Conservation (phyloP, 2,113 vertebrate genomes). For the Labeo catla region DNA sequence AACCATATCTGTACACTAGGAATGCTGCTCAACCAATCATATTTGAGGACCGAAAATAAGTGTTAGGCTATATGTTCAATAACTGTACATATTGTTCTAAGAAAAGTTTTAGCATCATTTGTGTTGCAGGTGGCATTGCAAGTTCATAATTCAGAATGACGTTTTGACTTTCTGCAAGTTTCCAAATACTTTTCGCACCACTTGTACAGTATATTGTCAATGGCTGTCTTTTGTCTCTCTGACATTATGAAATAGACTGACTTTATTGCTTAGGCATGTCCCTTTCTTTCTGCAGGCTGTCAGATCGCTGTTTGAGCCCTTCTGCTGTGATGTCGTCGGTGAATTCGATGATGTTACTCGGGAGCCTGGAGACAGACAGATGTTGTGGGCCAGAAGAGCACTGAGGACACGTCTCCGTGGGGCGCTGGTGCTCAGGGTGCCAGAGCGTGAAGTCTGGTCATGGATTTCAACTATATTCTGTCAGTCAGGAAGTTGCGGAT, state of each 20-base stretch:
- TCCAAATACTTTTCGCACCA: not conserved
- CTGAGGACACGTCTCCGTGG: not conserved
- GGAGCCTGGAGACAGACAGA: slow-evolving; percentile 14
- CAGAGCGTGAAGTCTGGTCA: slow-evolving; percentile 23
- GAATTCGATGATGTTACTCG: not conserved
- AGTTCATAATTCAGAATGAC: not conserved
- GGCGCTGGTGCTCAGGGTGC: slow-evolving; percentile 17
- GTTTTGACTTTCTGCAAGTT: not conserved
- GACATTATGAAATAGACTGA: not conserved
- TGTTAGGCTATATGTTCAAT: too few species aligned
- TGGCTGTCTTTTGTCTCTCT: not conserved
- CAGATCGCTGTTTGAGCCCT: not conserved
- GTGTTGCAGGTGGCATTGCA: not conserved
- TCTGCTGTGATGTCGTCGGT: not conserved
- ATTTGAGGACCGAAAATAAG: too few species aligned
- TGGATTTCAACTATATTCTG: slow-evolving; percentile 13
- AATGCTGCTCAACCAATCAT: too few species aligned
- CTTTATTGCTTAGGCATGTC: slow-evolving; percentile 4
- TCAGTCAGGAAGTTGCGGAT: not conserved
- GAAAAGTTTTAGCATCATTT: not conserved
- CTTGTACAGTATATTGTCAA: not conserved
- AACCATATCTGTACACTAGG: too few species aligned
- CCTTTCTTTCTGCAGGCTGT: slow-evolving; percentile 9
- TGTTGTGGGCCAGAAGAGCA: not conserved
- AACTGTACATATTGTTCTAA: too few species aligned